Percentiles rank a stretch among this genome's conserved stretches.
Evolutionary conservation across 2,888 invertebrate genomes (phyloP).

Genomic region (Orthosia gothica): DNA sequence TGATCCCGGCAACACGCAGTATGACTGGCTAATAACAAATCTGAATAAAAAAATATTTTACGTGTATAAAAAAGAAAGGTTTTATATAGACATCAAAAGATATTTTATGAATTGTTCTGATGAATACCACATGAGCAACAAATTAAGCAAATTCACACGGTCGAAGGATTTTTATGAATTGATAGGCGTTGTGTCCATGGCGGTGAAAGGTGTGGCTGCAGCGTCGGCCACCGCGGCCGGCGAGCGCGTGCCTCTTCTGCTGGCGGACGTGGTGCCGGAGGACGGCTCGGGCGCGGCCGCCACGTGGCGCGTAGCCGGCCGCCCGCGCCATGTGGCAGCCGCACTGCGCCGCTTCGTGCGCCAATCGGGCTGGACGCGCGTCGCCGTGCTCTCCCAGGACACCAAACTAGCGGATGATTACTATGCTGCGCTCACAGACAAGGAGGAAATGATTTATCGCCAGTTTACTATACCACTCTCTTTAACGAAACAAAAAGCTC

Average conservation of each 20-base stretch:
- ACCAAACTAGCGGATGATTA: not conserved
- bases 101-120: not conserved
- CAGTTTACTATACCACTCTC: constrained; percentile 1
- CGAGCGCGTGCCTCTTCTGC: constrained; percentile 50
- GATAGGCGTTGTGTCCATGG: constrained; percentile 42
- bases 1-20: not conserved
- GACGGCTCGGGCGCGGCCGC: not conserved
- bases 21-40: not conserved
- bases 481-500: constrained; percentile 1
- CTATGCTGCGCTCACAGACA: constrained; percentile 8
- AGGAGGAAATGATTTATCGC: not conserved
- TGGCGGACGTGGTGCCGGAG: constrained; percentile 53
- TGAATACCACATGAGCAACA: too few relatives aligned
- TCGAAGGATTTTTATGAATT: not conserved
- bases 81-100: not conserved
- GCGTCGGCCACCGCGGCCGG: constrained; percentile 34
- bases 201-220: constrained; percentile 17
- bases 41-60: accelerated
- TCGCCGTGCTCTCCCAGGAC: constrained; percentile 39
- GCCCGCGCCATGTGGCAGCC: constrained; percentile 42
- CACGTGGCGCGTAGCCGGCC: constrained; percentile 41
- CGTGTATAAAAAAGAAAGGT: not conserved
- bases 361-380: not conserved
- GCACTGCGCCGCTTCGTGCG: constrained; percentile 29
- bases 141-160: not conserved